Evolutionary conservation across 2,113 vertebrate species (phyloP).

Genomic region (Tonatia bakeri): DNA sequence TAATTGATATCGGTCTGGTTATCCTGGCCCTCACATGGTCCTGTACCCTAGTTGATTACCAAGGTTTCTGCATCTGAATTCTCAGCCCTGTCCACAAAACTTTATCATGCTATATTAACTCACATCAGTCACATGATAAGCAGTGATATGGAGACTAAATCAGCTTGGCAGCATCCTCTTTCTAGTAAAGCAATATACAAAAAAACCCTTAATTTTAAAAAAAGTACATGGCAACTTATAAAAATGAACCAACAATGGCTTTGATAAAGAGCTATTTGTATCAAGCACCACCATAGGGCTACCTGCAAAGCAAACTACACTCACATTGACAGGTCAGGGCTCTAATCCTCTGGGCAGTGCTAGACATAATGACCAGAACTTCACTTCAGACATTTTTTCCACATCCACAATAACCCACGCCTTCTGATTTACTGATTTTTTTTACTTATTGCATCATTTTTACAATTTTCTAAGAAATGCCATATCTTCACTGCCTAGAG

Average conservation of each 20-base stretch:
- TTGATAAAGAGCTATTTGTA: background rate
- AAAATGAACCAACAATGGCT: background rate
- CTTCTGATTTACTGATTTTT: constrained; percentile 1
- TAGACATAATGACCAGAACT: background rate
- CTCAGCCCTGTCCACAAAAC: background rate
- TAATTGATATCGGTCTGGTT: background rate
- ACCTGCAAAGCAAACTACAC: background rate
- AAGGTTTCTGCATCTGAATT: background rate
- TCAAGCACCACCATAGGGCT: background rate
- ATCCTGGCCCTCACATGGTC: background rate
- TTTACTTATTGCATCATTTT: background rate
- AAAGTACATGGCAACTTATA: constrained; percentile 19
- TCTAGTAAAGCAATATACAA: background rate
- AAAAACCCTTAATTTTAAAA: constrained; percentile 2
- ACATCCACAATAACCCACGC: background rate
- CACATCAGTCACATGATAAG: background rate
- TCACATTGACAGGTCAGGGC: background rate
- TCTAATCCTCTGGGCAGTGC: background rate
- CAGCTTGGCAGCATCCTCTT: background rate
- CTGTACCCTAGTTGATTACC: background rate
- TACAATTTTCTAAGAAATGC: background rate
- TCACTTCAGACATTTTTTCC: background rate
- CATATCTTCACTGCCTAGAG: background rate
- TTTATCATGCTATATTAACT: background rate
- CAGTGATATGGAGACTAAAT: background rate